Conservation (phyloP, 2,888 invertebrate genomes). For the Baronia brevicornis region DNA sequence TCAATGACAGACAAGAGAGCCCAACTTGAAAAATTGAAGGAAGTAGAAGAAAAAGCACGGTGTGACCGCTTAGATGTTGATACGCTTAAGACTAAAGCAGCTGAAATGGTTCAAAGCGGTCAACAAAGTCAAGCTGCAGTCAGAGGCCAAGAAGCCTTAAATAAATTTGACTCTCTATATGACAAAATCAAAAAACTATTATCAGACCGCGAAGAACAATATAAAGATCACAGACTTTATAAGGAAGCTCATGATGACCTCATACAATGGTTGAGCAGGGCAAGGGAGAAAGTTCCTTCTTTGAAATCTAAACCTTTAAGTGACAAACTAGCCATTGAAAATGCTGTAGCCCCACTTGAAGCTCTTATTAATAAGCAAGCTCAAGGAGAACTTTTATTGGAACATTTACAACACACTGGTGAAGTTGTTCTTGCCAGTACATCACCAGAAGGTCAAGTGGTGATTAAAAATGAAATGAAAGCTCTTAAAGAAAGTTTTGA, state of each 20-base stretch:
- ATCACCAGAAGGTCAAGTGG: conserved; percentile 84
- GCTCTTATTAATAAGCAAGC: conserved; percentile 91
- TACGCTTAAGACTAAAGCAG: conserved; percentile 86
- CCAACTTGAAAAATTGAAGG: conserved; percentile 89
- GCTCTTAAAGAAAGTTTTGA: conserved; percentile 90
- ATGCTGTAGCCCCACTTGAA: conserved; percentile 90
- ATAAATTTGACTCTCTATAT: conserved; percentile 87
- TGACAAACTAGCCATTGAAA: conserved; percentile 92
- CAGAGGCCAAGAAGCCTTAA: conserved; percentile 89
- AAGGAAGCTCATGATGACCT: conserved; percentile 95
- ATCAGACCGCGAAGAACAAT: conserved; percentile 88
- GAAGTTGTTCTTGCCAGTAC: conserved; percentile 91
- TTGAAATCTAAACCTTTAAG: conserved; percentile 88
- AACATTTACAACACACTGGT: conserved; percentile 90
- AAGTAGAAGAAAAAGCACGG: conserved; percentile 89
- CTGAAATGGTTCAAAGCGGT: conserved; percentile 89
- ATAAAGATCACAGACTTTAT: conserved; percentile 90
- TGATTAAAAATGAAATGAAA: conserved; percentile 89
- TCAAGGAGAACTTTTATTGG: conserved; percentile 90
- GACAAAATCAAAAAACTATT: conserved; percentile 85
- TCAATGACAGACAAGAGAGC: conserved; percentile 90
- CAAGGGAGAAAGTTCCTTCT: conserved; percentile 92
- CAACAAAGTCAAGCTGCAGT: conserved; percentile 88
- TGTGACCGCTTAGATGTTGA: conserved; percentile 94
- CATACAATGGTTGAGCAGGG: conserved; percentile 89